Conservation (phyloP, 2,797 vertebrate genomes). For the Trachurus trachurus region DNA sequence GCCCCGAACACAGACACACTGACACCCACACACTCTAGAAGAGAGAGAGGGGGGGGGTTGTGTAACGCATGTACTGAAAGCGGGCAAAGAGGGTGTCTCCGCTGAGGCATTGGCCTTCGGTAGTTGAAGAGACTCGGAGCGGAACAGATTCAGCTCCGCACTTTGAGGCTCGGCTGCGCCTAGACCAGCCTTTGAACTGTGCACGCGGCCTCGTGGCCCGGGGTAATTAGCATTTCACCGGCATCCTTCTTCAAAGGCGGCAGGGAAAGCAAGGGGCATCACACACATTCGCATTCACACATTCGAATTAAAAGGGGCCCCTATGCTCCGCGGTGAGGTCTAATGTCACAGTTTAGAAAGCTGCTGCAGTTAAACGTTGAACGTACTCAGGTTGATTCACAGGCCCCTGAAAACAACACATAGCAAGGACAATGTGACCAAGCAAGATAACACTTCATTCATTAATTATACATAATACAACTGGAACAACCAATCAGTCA, state of each 20-base stretch:
- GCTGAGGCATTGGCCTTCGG: constrained; percentile 61
- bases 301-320: constrained; percentile 67
- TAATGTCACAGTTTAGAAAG: constrained; percentile 68
- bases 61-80: constrained; percentile 50
- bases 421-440: constrained; percentile 28
- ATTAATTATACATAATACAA: neutral
- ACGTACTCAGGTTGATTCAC: constrained; percentile 28
- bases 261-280: constrained; percentile 58
- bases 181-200: constrained; percentile 76
- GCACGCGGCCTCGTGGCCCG: constrained; percentile 67
- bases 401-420: constrained; percentile 4
- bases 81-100: constrained; percentile 51
- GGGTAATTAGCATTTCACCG: constrained; percentile 80
- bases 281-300: constrained; percentile 35
- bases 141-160: constrained; percentile 70
- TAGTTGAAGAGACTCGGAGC: constrained; percentile 68
- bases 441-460: neutral
- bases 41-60: constrained; percentile 28
- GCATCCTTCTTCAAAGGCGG: constrained; percentile 80
- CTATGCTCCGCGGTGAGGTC: constrained; percentile 62
- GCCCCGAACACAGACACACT: constrained; percentile 26
- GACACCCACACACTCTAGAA: constrained; percentile 31
- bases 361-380: constrained; percentile 54
- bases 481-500: neutral
- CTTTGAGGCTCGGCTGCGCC: constrained; percentile 76